Evolutionary conservation across 2,888 invertebrate species (phyloP).

Genomic region (Brachypterus glaber): DNA sequence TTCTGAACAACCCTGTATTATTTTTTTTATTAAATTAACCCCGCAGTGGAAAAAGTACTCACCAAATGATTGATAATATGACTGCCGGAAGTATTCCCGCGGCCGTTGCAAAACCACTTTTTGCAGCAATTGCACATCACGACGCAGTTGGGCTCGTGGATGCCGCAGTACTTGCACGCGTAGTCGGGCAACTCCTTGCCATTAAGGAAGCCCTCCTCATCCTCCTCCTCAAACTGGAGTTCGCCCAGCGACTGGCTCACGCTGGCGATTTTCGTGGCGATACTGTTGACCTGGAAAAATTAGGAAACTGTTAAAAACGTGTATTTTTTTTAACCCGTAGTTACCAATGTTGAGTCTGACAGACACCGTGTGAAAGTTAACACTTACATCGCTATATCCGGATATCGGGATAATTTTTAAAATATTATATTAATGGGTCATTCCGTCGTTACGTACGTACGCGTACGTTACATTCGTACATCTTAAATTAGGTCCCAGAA

Average conservation of each 20-base stretch:
- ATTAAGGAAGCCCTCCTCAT: constrained; percentile 80
- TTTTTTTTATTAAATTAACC: background rate
- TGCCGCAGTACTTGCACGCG: constrained; percentile 98
- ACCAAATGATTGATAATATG: constrained; percentile 99
- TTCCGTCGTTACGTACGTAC: too few species aligned
- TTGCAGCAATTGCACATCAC: constrained; percentile 98
- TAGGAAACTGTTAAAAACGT: too few species aligned
- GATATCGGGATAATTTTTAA: too few species aligned
- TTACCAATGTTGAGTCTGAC: too few species aligned
- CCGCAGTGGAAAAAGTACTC: constrained; percentile 14
- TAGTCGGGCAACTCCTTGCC: constrained; percentile 85
- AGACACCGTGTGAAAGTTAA: too few species aligned
- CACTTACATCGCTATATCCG: too few species aligned
- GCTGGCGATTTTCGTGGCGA: constrained; percentile 53
- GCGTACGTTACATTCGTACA: too few species aligned
- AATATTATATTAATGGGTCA: too few species aligned
- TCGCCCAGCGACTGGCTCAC: constrained; percentile 72
- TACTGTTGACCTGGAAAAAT: constrained; percentile 39
- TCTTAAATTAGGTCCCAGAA: too few species aligned
- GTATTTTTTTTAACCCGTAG: too few species aligned
- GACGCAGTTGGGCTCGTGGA: constrained; percentile 94
- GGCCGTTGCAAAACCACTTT: constrained; percentile 99
- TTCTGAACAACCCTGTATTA: too few species aligned
- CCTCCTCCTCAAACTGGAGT: constrained; percentile 93
- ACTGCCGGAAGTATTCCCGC: constrained; percentile 95